Conservation (phyloP, 2,888 invertebrate genomes). For the Andrena marginata region DNA sequence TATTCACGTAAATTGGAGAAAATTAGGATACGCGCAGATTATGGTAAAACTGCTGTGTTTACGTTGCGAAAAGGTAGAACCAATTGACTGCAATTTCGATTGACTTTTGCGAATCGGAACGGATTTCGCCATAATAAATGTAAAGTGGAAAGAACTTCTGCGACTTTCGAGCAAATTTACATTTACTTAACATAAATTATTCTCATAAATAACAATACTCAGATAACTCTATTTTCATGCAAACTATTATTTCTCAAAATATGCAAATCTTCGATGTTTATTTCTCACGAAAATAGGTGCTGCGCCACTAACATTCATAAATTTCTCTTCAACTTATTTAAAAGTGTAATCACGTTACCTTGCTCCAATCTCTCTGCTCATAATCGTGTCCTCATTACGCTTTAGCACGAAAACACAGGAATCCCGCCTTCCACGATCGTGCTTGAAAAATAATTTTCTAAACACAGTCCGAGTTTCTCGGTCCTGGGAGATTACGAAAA, state of each 20-base stretch:
- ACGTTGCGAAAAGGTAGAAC: neutral
- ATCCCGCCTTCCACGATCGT: too few species aligned
- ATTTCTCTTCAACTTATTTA: neutral
- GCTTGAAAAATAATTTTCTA: conserved; percentile 6
- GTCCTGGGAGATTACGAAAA: neutral
- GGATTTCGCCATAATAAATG: neutral
- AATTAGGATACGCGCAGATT: neutral
- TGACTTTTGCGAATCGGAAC: neutral
- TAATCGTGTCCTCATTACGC: too few species aligned
- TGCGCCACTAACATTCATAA: neutral
- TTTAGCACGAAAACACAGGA: too few species aligned
- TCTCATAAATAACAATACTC: neutral
- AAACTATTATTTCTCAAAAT: too few species aligned
- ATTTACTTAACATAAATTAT: neutral
- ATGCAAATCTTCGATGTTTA: too few species aligned
- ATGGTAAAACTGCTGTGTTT: neutral
- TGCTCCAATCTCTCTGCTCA: too few species aligned
- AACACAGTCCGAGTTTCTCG: neutral
- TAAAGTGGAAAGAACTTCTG: neutral
- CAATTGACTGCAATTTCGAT: neutral
- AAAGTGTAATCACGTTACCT: too few species aligned
- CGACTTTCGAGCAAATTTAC: neutral
- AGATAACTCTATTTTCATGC: neutral
- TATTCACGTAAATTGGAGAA: conserved; percentile 6
- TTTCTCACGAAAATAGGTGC: too few species aligned